Conservation (phyloP, 1,140 invertebrate genomes). For the Brachionus rotundiformis region DNA sequence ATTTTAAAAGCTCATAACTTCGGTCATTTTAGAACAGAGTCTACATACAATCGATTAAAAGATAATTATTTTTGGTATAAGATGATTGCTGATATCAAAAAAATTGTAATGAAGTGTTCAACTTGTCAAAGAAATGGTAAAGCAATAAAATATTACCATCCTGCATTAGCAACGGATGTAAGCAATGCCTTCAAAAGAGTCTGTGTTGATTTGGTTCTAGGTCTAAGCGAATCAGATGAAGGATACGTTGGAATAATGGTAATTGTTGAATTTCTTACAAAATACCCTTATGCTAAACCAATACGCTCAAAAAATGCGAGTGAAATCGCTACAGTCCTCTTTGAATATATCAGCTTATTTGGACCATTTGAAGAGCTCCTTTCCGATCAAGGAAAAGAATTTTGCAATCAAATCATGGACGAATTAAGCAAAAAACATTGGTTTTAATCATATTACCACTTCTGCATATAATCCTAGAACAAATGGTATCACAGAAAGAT, state of each 20-base stretch:
- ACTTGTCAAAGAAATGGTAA: conserved; percentile 14
- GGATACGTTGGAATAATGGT: conserved; percentile 6
- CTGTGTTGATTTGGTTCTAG: conserved; percentile 11
- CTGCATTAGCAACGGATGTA: not conserved
- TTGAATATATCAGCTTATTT: not conserved
- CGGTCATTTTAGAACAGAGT: no score
- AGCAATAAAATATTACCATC: not conserved
- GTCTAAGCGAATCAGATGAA: not conserved
- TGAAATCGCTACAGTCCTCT: not conserved
- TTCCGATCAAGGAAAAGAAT: conserved; percentile 21
- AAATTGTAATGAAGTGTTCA: not conserved
- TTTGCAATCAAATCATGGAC: not conserved
- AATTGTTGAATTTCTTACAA: conserved; percentile 9
- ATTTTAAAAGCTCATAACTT: no score
- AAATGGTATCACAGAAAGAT: not conserved
- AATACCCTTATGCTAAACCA: conserved; percentile 1
- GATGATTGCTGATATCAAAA: not conserved
- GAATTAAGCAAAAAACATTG: conserved; percentile 9
- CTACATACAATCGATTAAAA: not conserved
- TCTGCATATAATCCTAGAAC: not conserved
- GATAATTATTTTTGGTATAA: not conserved
- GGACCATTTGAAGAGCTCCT: conserved; percentile 13
- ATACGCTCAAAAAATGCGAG: not conserved
- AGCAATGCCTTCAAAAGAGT: not conserved
- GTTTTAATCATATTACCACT: not conserved